phyloP scores from a whole-genome alignment of 2,113 vertebrate genomes.

The Sinocyclocheilus maitianheensis region DNA sequence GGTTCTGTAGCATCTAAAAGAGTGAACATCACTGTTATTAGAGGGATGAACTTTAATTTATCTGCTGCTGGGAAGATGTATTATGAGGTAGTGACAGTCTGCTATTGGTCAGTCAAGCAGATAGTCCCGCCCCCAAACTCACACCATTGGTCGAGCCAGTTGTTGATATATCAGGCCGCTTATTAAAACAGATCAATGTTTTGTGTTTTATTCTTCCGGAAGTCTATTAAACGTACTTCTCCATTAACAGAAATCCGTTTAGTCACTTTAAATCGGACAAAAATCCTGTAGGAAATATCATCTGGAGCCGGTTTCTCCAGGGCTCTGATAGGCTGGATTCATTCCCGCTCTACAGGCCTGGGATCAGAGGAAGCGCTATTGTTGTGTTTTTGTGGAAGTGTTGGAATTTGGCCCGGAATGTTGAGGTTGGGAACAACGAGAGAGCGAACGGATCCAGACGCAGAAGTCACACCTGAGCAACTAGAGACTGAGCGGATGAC shows the following conservation, averaged over 20 bases:
- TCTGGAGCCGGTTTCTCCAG: neutral
- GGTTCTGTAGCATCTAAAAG: too few relatives aligned
- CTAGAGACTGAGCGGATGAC: too few relatives aligned
- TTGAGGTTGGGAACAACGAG: neutral
- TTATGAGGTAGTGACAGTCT: neutral
- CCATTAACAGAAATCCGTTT: neutral
- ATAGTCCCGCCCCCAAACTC: neutral
- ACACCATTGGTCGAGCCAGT: neutral
- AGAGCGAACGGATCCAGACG: neutral
- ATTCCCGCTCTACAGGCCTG: neutral
- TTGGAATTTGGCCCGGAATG: slow-evolving; percentile 40
- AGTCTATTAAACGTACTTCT: neutral
- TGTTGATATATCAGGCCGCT: neutral
- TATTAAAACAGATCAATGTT: neutral
- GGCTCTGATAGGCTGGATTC: neutral
- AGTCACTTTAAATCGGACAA: neutral
- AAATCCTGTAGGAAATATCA: neutral
- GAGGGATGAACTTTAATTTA: too few relatives aligned
- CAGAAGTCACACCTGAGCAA: slow-evolving; percentile 41
- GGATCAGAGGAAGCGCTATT: slow-evolving; percentile 28
- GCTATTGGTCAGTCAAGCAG: neutral
- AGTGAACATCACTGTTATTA: too few relatives aligned
- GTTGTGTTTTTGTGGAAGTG: slow-evolving; percentile 36
- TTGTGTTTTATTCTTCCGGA: neutral
- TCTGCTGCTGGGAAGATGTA: too few relatives aligned